These are phyloP conservation scores for Ptiloglossa arizonensis DNA, from an alignment of 1,140 invertebrate species.

Conservation along the genomic window DNA sequence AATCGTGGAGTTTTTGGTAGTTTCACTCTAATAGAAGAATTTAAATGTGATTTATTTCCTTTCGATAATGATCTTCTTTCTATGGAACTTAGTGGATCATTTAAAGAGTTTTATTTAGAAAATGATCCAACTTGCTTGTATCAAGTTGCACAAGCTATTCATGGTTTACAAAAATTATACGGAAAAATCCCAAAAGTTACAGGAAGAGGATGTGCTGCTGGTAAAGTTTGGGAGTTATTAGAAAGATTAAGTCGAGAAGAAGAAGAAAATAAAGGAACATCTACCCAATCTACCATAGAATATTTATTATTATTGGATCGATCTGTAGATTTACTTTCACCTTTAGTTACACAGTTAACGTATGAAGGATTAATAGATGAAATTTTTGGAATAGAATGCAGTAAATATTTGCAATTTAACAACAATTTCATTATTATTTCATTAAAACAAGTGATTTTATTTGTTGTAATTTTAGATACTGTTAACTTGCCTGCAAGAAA, in stretches of 20 bases:
- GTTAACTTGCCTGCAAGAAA: constrained; percentile 92
- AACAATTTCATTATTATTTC: not conserved
- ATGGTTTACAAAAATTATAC: constrained; percentile 93
- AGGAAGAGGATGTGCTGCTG: constrained; percentile 94
- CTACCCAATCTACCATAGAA: constrained; percentile 85
- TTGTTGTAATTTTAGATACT: constrained; percentile 83
- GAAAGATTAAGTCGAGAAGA: constrained; percentile 89
- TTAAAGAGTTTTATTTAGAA: constrained; percentile 91
- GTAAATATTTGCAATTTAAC: constrained; percentile 77
- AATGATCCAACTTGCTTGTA: constrained; percentile 94
- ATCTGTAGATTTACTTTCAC: constrained; percentile 94
- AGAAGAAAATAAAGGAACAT: constrained; percentile 79
- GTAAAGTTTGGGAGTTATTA: constrained; percentile 94
- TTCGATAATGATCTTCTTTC: constrained; percentile 96
- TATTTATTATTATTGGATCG: constrained; percentile 94
- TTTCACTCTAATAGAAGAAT: constrained; percentile 91
- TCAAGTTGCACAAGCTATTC: constrained; percentile 93
- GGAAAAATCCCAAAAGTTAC: constrained; percentile 94
- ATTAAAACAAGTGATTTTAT: constrained; percentile 26
- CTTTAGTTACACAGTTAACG: constrained; percentile 96
- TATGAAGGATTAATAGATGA: constrained; percentile 99
- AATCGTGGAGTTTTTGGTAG: constrained; percentile 91
- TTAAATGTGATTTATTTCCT: constrained; percentile 93
- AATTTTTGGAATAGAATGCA: constrained; percentile 89
- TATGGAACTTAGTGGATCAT: constrained; percentile 93